phyloP scores from a whole-genome alignment of 2,113 vertebrate genomes.

The Odobenus rosmarus region DNA sequence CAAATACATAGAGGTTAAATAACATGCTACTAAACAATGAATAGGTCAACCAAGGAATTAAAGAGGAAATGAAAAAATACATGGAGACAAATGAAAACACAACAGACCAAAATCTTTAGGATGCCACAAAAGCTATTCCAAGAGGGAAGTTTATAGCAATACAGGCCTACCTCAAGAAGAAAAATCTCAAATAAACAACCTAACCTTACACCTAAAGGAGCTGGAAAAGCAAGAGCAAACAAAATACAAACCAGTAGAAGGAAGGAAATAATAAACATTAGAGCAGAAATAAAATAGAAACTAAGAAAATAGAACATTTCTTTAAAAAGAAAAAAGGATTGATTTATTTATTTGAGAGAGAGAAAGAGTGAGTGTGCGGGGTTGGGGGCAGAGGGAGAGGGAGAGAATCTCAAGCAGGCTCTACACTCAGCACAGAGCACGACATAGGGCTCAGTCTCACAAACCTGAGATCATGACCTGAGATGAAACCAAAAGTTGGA shows the following conservation, averaged over 20 bases:
- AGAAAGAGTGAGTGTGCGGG: too few relatives aligned
- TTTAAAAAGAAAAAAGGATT: too few relatives aligned
- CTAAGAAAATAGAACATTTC: not conserved
- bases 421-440: too few relatives aligned
- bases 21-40: not conserved
- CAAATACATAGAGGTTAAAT: not conserved
- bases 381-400: too few relatives aligned
- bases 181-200: not conserved
- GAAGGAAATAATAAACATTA: not conserved
- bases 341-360: too few relatives aligned
- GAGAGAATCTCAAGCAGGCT: too few relatives aligned
- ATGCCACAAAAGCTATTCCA: not conserved
- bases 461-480: too few relatives aligned
- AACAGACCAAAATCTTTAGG: not conserved
- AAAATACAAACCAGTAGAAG: not conserved
- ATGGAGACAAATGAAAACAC: not conserved
- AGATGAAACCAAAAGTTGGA: too few relatives aligned
- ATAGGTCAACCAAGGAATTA: not conserved
- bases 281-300: not conserved
- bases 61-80: not conserved
- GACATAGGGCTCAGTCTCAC: too few relatives aligned
- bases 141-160: not conserved
- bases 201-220: not conserved
- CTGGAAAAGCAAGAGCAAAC: not conserved
- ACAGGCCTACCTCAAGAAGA: not conserved